Percentiles rank a stretch among this genome's conserved stretches.
These are phyloP conservation scores for Rhodinocichla rosea DNA, from an alignment of 2,113 vertebrate genomes.

Conservation along the genomic window DNA sequence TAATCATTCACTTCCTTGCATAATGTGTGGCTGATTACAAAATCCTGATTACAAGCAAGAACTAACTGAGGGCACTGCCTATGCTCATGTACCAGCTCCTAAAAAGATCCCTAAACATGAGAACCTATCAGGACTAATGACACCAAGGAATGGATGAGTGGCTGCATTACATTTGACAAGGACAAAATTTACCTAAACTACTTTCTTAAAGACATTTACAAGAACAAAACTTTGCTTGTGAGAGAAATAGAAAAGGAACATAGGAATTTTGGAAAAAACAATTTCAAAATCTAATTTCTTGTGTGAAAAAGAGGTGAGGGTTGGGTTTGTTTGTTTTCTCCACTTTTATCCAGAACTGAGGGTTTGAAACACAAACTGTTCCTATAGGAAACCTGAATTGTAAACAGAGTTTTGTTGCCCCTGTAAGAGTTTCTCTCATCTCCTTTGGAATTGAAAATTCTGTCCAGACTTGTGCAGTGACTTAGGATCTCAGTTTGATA, in stretches of 20 bases:
- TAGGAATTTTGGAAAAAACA: rapidly evolving
- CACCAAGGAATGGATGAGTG: background rate
- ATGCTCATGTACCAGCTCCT: background rate
- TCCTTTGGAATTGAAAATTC: background rate
- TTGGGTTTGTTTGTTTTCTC: background rate
- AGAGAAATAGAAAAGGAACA: background rate
- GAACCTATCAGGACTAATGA: background rate
- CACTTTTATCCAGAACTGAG: background rate
- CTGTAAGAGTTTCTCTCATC: background rate
- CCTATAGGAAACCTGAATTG: background rate
- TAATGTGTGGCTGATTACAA: background rate
- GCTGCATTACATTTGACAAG: rapidly evolving
- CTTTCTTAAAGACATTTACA: background rate
- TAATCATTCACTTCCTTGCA: background rate
- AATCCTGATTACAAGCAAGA: background rate
- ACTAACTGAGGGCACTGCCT: background rate
- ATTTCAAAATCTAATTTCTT: background rate
- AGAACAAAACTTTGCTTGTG: background rate
- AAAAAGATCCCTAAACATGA: background rate
- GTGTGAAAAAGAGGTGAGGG: background rate
- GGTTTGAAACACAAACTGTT: background rate
- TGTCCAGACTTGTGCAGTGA: background rate
- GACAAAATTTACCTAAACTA: background rate
- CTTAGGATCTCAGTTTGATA: background rate
- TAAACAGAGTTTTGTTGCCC: background rate